Evolutionary conservation across 2,113 vertebrate genomes (phyloP).

Genomic region (Tetraodon nigroviridis): DNA sequence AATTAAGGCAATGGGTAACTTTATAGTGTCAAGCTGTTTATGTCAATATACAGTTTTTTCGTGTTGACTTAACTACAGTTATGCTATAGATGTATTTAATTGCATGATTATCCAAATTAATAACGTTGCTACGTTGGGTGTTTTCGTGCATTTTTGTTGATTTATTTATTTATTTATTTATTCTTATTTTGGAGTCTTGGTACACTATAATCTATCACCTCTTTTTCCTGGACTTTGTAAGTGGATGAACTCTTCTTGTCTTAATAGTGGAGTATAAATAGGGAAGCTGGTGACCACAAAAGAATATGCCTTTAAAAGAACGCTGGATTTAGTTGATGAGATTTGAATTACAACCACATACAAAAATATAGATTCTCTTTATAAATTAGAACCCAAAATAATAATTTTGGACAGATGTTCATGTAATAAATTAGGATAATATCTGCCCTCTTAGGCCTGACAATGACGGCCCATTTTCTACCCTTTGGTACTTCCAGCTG

Average conservation of each 20-base stretch:
- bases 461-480: too few species aligned
- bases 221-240: conserved; percentile 63
- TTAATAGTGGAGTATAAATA: conserved; percentile 37
- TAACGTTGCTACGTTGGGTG: conserved; percentile 51
- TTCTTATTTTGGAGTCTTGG: conserved; percentile 45
- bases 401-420: too few species aligned
- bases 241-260: conserved; percentile 63
- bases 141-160: conserved; percentile 50
- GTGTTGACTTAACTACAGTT: conserved; percentile 61
- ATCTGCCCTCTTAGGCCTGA: too few species aligned
- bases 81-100: conserved; percentile 62
- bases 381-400: too few species aligned
- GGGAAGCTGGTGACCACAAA: conserved; percentile 19
- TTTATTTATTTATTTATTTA: conserved; percentile 22
- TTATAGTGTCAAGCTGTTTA: conserved; percentile 45
- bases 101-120: conserved; percentile 71
- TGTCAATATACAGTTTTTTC: conserved; percentile 62
- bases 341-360: too few species aligned
- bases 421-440: too few species aligned
- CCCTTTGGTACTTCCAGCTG: too few species aligned
- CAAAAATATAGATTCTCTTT: too few species aligned
- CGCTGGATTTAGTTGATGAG: conserved; percentile 12
- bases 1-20: conserved; percentile 44
- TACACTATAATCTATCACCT: conserved; percentile 39
- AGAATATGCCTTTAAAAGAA: conserved; percentile 48